These are phyloP conservation scores for Stratiomys singularior DNA, from an alignment of 2,888 invertebrate species.

Conservation along the genomic window DNA sequence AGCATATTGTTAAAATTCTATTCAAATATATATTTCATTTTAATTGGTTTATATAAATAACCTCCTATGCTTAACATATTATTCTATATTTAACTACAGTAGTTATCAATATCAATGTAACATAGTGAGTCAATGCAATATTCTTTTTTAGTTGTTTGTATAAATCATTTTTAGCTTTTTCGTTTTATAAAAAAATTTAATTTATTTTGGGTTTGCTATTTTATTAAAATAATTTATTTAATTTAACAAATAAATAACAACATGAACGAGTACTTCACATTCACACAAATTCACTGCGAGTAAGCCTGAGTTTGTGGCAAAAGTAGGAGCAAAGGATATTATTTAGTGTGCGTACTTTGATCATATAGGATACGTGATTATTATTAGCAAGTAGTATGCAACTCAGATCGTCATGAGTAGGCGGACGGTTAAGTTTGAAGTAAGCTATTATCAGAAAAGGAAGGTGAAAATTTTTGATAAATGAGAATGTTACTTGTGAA, in stretches of 20 bases:
- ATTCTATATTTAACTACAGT: constrained; percentile 36
- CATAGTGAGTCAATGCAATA: constrained; percentile 39
- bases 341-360: too few relatives aligned
- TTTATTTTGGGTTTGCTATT: not conserved
- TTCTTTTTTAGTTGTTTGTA: constrained; percentile 37
- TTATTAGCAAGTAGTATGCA: too few relatives aligned
- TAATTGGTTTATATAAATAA: constrained; percentile 46
- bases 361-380: too few relatives aligned
- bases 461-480: too few relatives aligned
- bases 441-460: too few relatives aligned
- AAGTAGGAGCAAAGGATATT: too few relatives aligned
- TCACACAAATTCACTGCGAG: too few relatives aligned
- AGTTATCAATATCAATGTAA: constrained; percentile 24
- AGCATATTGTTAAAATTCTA: constrained; percentile 34
- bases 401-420: too few relatives aligned
- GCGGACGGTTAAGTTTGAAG: too few relatives aligned
- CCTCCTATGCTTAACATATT: constrained; percentile 37
- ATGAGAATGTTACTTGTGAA: too few relatives aligned
- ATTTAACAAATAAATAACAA: constrained; percentile 40
- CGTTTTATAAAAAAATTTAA: constrained; percentile 34
- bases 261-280: not conserved
- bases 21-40: constrained; percentile 37
- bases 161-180: constrained; percentile 35
- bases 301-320: too few relatives aligned
- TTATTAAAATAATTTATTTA: constrained; percentile 35